phyloP scores from a whole-genome alignment of 2,888 invertebrate species.

The Andrena marginata region DNA sequence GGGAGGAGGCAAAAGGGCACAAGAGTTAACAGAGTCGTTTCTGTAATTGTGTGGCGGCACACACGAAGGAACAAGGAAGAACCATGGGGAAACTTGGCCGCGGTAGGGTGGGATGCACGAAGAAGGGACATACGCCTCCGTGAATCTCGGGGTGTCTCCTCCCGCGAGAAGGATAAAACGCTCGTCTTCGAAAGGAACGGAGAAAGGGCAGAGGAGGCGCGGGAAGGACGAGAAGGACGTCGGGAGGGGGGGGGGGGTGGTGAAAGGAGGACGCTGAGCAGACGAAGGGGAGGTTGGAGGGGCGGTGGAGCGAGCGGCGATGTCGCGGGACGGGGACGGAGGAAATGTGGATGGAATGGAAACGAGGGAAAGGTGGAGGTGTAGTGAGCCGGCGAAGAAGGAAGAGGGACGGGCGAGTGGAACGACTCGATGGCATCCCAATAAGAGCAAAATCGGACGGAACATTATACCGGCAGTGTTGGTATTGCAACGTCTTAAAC shows the following conservation, averaged over 20 bases:
- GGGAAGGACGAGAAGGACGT: slow-evolving; percentile 6
- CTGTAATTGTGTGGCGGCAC: slow-evolving; percentile 69
- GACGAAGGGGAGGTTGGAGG: slow-evolving; percentile 6
- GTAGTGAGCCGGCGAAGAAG: slow-evolving; percentile 23
- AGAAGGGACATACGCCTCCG: slow-evolving; percentile 70
- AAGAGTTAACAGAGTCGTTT: slow-evolving; percentile 69
- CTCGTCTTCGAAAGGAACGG: slow-evolving; percentile 63
- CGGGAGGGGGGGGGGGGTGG: not conserved
- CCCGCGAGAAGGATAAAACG: slow-evolving; percentile 64
- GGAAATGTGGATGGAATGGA: slow-evolving; percentile 53
- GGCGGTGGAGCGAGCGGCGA: slow-evolving; percentile 34
- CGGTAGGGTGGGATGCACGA: slow-evolving; percentile 51
- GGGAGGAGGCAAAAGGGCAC: slow-evolving; percentile 62
- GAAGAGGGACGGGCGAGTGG: slow-evolving; percentile 48
- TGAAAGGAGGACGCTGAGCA: slow-evolving; percentile 18
- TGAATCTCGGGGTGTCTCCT: slow-evolving; percentile 69
- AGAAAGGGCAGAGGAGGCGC: slow-evolving; percentile 5
- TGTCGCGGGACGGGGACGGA: slow-evolving; percentile 43
- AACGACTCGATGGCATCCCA: slow-evolving; percentile 77
- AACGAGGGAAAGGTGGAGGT: slow-evolving; percentile 38
- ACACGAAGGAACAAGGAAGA: slow-evolving; percentile 63
- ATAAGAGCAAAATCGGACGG: slow-evolving; percentile 75
- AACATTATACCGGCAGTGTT: slow-evolving; percentile 70
- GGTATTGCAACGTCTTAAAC: slow-evolving; percentile 77
- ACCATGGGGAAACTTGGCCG: slow-evolving; percentile 48